A percentile compares a stretch with the other conserved stretches of the same genome.
Evolutionary conservation across 2,888 invertebrate species (phyloP).

Genomic region (Zootermopsis nevadensis): DNA sequence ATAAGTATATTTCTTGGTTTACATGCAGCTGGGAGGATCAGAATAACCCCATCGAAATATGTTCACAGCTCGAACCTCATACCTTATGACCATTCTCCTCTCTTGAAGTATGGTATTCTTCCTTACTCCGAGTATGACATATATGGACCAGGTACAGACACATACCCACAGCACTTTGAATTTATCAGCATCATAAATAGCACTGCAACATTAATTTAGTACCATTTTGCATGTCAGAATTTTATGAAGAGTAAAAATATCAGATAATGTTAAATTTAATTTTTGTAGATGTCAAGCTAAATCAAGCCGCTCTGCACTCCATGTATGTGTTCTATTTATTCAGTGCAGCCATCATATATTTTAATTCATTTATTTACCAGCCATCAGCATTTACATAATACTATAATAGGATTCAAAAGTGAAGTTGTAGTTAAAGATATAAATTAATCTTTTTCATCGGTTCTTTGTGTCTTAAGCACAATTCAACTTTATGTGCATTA

Average conservation of each 20-base stretch:
- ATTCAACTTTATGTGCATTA: no score
- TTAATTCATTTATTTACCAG: no score
- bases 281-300: no score
- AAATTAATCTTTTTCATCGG: no score
- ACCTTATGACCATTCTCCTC: conserved; percentile 56
- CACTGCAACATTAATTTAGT: background rate
- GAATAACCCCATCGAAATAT: conserved; percentile 44
- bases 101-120: conserved; percentile 68
- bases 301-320: no score
- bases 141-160: conserved; percentile 68
- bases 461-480: no score
- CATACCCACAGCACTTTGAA: background rate
- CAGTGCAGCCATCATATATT: no score
- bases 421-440: no score
- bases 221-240: background rate
- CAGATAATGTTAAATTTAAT: no score
- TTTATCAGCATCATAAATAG: background rate
- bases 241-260: background rate
- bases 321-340: no score
- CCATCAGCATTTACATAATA: no score
- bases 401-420: no score
- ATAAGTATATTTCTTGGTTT: conserved; percentile 13
- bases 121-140: conserved; percentile 70
- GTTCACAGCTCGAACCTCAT: conserved; percentile 7
- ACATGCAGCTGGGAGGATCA: conserved; percentile 56